A percentile compares a stretch with the other conserved stretches of the same genome.
These are phyloP conservation scores for Orchestes rusci DNA, from an alignment of 2,888 invertebrate species.

Conservation along the genomic window DNA sequence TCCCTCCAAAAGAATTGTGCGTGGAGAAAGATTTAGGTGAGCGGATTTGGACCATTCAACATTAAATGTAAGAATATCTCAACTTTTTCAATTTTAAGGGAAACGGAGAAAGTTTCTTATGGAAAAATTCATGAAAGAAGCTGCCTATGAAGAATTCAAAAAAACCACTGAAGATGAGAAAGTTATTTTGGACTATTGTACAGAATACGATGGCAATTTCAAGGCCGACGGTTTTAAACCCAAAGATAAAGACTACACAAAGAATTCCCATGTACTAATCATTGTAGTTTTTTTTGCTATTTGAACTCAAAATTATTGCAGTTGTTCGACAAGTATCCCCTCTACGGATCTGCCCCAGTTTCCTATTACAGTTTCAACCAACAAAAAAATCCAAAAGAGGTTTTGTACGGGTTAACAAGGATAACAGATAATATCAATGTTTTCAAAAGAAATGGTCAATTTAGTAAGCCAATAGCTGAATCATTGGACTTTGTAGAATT, in stretches of 20 bases:
- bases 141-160: conserved; percentile 33
- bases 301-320: conserved; percentile 4
- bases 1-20: conserved; percentile 27
- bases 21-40: conserved; percentile 18
- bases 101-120: conserved; percentile 30
- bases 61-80: too few species aligned
- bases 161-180: conserved; percentile 30
- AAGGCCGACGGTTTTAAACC: conserved; percentile 31
- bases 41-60: conserved; percentile 4
- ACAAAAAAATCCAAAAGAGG: conserved; percentile 13
- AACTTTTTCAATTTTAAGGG: conserved; percentile 27
- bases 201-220: conserved; percentile 37
- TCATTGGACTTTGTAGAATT: conserved; percentile 11
- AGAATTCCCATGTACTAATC: conserved; percentile 19
- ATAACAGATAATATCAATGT: conserved; percentile 16
- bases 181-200: conserved; percentile 35
- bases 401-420: conserved; percentile 24
- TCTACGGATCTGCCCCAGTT: conserved; percentile 24
- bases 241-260: conserved; percentile 27
- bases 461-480: conserved; percentile 28
- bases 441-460: conserved; percentile 26
- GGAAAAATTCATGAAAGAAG: conserved; percentile 33
- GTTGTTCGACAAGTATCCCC: conserved; percentile 25
- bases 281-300: neutral
- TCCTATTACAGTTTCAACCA: conserved; percentile 24